Evolutionary conservation across 1,140 invertebrate species (phyloP), one percentile per base, ranked within the genome.

Genomic region (Micrasema longulum): DNA sequence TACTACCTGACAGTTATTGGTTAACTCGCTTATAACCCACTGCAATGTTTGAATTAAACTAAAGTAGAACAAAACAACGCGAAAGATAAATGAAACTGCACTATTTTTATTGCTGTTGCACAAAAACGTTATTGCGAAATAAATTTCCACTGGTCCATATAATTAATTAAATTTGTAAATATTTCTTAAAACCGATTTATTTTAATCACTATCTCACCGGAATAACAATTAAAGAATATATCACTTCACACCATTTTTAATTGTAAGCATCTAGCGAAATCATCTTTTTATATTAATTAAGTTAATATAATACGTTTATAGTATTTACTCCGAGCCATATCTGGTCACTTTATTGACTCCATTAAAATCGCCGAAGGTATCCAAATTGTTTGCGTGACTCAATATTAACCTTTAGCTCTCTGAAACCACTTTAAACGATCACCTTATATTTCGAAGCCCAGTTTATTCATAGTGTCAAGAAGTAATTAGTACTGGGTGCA

Each of bases 401-500:
- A 60, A 7, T 1, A 18, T 60, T 60, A 60, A 60, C 55, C 55
- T 60, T 60, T 60, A 60, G 16, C 41, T 60, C 7, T 35, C 35
- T 22, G 11, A 53, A 53, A 48, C 22, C 26, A 35, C 50, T 53
- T 53, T 23, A 12, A 60, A 11, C 55, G 22, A 6, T 60, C 36
- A 16, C 35, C 23, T 43, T 38, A n/a, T 38, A 22, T 60, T 60
- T 38, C 23, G 26, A 31, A n/a, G 47, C 7, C 23, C 26, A 7
- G 0, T 14, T 0, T 41, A 60, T 60, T 60, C 35, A 60, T 14
- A 60, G 36, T 60, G 36, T 60, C 55, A 43, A 38, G 36, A 43
- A 38, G 36, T 12, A 38, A 41, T 60, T 60, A 43, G 35, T 60
- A 48, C 20, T 9, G 47, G 50, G 23, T n/a, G 22, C 50, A 53